These are phyloP conservation scores for Chanos chanos DNA, from an alignment of 2,797 vertebrate species.

Conservation along the genomic window DNA sequence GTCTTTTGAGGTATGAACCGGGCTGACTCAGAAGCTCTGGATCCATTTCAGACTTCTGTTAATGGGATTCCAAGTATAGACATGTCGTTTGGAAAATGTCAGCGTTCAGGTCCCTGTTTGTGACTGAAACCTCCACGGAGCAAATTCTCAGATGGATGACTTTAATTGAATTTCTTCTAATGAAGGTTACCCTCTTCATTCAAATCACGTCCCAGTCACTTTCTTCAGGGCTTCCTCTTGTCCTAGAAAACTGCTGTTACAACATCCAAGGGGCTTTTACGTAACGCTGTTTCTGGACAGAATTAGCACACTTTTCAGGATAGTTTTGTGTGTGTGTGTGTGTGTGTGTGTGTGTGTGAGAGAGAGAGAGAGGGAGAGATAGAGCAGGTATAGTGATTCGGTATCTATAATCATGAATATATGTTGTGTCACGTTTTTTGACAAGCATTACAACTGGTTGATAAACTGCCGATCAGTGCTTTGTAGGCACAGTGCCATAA, in stretches of 20 bases:
- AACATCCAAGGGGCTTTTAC: constrained; percentile 20
- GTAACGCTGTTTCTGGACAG: constrained; percentile 17
- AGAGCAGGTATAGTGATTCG: neutral
- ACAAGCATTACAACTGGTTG: too few relatives aligned
- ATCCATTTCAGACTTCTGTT: constrained; percentile 23
- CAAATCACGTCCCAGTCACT: constrained; percentile 19
- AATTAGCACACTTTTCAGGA: constrained; percentile 15
- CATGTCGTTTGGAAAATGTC: constrained; percentile 48
- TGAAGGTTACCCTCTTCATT: constrained; percentile 26
- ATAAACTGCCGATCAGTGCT: too few relatives aligned
- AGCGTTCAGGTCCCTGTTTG: constrained; percentile 45
- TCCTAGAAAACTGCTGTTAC: constrained; percentile 33
- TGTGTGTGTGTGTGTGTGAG: neutral
- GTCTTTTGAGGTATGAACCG: too few relatives aligned
- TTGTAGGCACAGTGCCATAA: too few relatives aligned
- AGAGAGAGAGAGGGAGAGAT: neutral
- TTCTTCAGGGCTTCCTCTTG: constrained; percentile 26
- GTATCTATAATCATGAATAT: too few relatives aligned
- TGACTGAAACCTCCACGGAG: constrained; percentile 39
- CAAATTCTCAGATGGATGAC: constrained; percentile 39
- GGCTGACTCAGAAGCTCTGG: constrained; percentile 26
- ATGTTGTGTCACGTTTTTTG: too few relatives aligned
- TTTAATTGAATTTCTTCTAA: constrained; percentile 44
- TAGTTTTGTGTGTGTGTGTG: neutral
- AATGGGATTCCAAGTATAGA: constrained; percentile 49